These are phyloP conservation scores for Drosophila mayaguana DNA, from an alignment of 2,888 invertebrate genomes.

Conservation along the genomic window DNA sequence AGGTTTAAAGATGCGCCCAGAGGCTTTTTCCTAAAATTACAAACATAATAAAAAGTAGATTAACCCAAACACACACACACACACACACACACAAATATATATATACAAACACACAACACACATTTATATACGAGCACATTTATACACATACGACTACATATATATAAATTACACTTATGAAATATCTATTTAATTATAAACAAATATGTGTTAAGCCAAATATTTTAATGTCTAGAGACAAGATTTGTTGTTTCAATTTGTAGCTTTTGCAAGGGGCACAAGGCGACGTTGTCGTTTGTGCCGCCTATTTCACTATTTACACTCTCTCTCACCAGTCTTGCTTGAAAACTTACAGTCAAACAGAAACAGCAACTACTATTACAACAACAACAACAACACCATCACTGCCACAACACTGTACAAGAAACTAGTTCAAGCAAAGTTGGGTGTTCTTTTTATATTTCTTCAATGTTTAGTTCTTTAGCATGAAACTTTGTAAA, in stretches of 20 bases:
- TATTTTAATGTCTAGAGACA: constrained; percentile 66
- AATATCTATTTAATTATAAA: constrained; percentile 72
- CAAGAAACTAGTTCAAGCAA: constrained; percentile 45
- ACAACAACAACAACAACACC: constrained; percentile 36
- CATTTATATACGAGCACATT: constrained; percentile 10
- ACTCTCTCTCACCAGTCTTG: constrained; percentile 18
- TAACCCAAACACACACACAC: constrained; percentile 45
- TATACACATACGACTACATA: constrained; percentile 44
- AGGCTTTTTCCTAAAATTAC: constrained; percentile 74
- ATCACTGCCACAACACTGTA: constrained; percentile 53
- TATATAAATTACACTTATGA: constrained; percentile 54
- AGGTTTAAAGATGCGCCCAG: constrained; percentile 77
- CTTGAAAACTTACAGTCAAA: constrained; percentile 26
- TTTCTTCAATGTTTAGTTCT: constrained; percentile 36
- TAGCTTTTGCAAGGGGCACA: constrained; percentile 15
- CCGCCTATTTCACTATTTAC: constrained; percentile 17
- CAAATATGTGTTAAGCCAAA: constrained; percentile 75
- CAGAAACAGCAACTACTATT: constrained; percentile 25
- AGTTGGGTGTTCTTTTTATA: constrained; percentile 31
- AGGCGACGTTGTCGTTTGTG: constrained; percentile 27
- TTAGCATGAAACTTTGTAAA: constrained; percentile 65
- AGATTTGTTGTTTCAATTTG: constrained; percentile 30
- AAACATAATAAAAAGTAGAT: constrained; percentile 30
- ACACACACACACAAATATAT: constrained; percentile 52
- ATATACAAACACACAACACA: constrained; percentile 45